phyloP scores from a whole-genome alignment of 2,113 vertebrate species.

The Perca schrenkii region DNA sequence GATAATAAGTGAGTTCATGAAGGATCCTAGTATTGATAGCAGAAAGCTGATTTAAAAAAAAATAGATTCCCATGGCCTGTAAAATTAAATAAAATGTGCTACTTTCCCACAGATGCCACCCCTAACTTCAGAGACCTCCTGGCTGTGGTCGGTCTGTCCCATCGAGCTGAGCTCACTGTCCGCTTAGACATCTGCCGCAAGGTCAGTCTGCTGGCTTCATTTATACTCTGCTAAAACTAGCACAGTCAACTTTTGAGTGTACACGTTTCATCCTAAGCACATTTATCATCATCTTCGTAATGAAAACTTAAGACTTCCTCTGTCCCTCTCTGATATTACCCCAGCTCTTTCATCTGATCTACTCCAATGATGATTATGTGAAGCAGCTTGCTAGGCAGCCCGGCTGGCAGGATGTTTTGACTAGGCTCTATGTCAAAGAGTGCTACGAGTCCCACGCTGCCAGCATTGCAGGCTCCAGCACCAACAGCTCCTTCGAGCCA shows the following conservation, averaged over 20 bases:
- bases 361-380: constrained; percentile 89
- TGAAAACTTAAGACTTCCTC: neutral
- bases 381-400: constrained; percentile 90
- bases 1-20: neutral
- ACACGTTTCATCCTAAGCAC: neutral
- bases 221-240: neutral
- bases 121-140: constrained; percentile 93
- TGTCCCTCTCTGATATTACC: constrained; percentile 11
- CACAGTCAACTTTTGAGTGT: neutral
- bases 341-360: constrained; percentile 95
- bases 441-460: constrained; percentile 82
- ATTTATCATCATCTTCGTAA: neutral
- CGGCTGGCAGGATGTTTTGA: constrained; percentile 95
- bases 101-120: constrained; percentile 80
- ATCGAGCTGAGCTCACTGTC: constrained; percentile 90
- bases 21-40: neutral
- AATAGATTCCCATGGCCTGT: neutral
- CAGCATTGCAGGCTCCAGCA: constrained; percentile 70
- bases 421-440: constrained; percentile 95
- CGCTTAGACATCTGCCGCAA: constrained; percentile 94
- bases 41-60: neutral
- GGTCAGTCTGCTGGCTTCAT: constrained; percentile 76
- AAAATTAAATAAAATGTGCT: neutral
- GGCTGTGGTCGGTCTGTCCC: constrained; percentile 92
- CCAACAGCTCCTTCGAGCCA: constrained; percentile 62